These are phyloP conservation scores for Mesodorylaimus sp. DNA, from an alignment of 2,888 invertebrate species.

Conservation along the genomic window DNA sequence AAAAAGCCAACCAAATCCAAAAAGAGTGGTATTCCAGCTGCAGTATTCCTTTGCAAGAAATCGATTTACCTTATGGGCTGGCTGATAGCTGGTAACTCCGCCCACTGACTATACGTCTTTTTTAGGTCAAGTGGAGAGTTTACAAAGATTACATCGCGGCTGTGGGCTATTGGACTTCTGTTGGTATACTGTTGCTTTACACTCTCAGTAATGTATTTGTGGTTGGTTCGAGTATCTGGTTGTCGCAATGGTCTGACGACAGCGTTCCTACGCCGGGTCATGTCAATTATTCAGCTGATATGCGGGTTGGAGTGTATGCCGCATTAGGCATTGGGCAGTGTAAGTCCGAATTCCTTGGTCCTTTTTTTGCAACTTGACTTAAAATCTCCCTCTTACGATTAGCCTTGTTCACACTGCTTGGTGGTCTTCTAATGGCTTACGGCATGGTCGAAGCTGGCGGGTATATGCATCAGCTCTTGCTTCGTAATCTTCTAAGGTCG, in stretches of 20 bases:
- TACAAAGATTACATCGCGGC: conserved; percentile 71
- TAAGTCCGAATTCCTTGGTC: conserved; percentile 10
- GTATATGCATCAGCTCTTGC: conserved; percentile 26
- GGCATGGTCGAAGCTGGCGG: conserved; percentile 33
- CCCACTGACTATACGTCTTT: conserved; percentile 6
- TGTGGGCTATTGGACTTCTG: conserved; percentile 56
- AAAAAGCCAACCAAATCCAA: too few species aligned
- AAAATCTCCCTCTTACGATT: too few species aligned
- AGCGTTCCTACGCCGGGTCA: too few species aligned
- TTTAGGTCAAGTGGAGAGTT: conserved; percentile 57
- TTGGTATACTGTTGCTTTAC: conserved; percentile 46
- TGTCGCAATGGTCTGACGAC: conserved; percentile 15
- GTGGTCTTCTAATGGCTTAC: conserved; percentile 28
- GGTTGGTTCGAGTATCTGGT: conserved; percentile 15
- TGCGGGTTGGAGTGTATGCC: conserved; percentile 37
- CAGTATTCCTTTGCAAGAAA: too few species aligned
- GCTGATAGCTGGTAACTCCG: too few species aligned
- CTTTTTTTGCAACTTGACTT: too few species aligned
- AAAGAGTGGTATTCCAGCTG: too few species aligned
- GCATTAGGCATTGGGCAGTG: conserved; percentile 31
- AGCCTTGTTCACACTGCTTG: conserved; percentile 23
- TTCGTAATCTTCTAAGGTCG: conserved; percentile 27
- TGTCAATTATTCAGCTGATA: too few species aligned
- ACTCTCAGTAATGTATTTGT: neutral
- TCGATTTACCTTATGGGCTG: too few species aligned